These are phyloP conservation scores for Dasyornis broadbenti DNA, from an alignment of 2,113 vertebrate species.

Conservation along the genomic window DNA sequence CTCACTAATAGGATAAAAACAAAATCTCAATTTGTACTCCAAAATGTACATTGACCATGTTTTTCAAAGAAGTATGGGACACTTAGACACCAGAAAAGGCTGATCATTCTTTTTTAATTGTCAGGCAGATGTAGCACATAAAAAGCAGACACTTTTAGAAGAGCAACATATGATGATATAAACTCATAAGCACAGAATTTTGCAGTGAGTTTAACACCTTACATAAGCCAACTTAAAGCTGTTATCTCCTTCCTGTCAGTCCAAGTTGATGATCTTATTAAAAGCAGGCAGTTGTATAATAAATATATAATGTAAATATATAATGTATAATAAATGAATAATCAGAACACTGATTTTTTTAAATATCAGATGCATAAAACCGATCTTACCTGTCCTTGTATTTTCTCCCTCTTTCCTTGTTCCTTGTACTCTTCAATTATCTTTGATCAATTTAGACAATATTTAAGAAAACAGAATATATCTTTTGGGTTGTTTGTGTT, in stretches of 20 bases:
- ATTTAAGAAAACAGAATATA: not conserved
- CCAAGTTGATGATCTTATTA: not conserved
- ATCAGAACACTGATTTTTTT: not conserved
- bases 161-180: rapidly evolving
- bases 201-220: not conserved
- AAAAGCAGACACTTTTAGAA: not conserved
- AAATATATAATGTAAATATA: not conserved
- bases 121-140: not conserved
- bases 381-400: not conserved
- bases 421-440: not conserved
- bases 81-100: not conserved
- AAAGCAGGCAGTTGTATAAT: not conserved
- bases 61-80: not conserved
- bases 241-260: not conserved
- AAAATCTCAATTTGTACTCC: not conserved
- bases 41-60: not conserved
- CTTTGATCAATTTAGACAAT: not conserved
- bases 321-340: not conserved
- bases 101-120: not conserved
- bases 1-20: not conserved
- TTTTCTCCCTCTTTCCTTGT: not conserved
- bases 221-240: not conserved
- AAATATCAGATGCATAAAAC: not conserved
- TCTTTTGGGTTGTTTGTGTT: not conserved
- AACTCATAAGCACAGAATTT: not conserved